Percentiles rank a stretch among this genome's conserved stretches.
phyloP scores from a whole-genome alignment of 2,888 invertebrate species.

The Cynaeus angustus region DNA sequence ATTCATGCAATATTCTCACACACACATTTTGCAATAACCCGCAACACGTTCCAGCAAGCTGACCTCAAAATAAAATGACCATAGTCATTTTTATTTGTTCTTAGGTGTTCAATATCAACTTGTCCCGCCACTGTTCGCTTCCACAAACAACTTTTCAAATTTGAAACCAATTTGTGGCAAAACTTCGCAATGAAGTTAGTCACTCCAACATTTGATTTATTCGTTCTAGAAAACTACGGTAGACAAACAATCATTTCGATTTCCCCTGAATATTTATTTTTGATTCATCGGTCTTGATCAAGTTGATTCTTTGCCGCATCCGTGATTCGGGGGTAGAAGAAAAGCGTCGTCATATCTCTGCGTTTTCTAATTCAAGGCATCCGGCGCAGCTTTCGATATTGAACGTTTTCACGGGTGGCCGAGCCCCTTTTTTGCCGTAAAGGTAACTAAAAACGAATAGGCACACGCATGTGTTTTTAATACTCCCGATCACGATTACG shows the following conservation, averaged over 20 bases:
- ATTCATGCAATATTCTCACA: too few relatives aligned
- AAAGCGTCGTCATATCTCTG: conserved; percentile 41
- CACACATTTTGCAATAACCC: background rate
- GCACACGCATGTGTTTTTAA: conserved; percentile 60
- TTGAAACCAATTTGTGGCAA: conserved; percentile 19
- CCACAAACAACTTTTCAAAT: conserved; percentile 14
- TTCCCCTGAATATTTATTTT: conserved; percentile 25
- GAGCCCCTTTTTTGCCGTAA: conserved; percentile 43
- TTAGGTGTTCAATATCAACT: conserved; percentile 1
- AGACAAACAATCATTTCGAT: conserved; percentile 16
- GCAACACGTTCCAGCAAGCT: background rate
- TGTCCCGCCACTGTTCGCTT: too few relatives aligned
- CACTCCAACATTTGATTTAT: conserved; percentile 29
- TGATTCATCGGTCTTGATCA: conserved; percentile 28
- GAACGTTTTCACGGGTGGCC: conserved; percentile 47
- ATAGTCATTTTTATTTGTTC: background rate
- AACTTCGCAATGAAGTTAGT: conserved; percentile 23
- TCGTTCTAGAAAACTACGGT: background rate
- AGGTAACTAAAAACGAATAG: conserved; percentile 59
- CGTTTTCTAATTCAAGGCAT: conserved; percentile 47
- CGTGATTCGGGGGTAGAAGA: conserved; percentile 16
- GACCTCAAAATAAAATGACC: background rate
- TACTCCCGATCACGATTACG: conserved; percentile 58
- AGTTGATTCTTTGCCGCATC: conserved; percentile 33
- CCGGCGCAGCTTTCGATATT: conserved; percentile 47